phyloP scores from a whole-genome alignment of 2,113 vertebrate genomes.

The Otis tarda region DNA sequence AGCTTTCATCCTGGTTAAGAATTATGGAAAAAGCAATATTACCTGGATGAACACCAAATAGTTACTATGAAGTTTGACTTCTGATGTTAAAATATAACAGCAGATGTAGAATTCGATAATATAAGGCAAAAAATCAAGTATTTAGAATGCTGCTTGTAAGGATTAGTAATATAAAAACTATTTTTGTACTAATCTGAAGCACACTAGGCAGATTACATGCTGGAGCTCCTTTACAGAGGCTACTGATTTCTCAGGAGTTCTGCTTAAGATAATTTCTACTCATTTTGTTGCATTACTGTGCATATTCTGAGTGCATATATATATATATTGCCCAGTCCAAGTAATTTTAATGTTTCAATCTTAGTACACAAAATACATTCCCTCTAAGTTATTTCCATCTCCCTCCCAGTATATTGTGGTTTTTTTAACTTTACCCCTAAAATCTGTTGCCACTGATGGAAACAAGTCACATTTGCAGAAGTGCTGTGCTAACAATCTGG shows the following conservation, averaged over 20 bases:
- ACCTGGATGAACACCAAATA: neutral
- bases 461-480: neutral
- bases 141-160: neutral
- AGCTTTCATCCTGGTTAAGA: neutral
- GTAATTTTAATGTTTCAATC: neutral
- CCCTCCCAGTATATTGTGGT: neutral
- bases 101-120: neutral
- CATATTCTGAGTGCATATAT: neutral
- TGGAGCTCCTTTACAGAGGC: neutral
- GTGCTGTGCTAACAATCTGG: neutral
- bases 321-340: neutral
- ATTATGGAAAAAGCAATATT: neutral
- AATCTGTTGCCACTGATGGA: neutral
- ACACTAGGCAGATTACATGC: neutral
- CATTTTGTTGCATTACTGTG: neutral
- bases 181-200: constrained; percentile 24
- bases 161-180: constrained; percentile 12
- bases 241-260: neutral
- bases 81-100: neutral
- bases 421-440: neutral
- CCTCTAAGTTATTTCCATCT: neutral
- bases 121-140: neutral
- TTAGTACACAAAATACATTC: neutral
- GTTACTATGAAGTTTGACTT: neutral
- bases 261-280: neutral